Evolutionary conservation across 2,888 invertebrate species (phyloP).

Genomic region (Ophonus ardosiacus): DNA sequence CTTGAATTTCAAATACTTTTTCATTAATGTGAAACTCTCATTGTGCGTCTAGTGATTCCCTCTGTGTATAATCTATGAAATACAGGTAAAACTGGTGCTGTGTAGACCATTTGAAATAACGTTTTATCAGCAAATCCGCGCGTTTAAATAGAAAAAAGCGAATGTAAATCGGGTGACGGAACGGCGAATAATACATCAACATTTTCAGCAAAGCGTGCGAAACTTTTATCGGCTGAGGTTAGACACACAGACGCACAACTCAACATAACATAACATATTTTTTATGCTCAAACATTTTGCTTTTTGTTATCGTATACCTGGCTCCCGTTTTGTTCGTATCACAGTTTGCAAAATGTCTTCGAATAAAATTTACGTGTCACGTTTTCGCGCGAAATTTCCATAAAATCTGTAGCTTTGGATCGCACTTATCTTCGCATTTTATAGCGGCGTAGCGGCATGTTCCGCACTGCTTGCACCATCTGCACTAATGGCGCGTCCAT

Average conservation of each 20-base stretch:
- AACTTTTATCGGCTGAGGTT: slow-evolving; percentile 33
- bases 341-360: slow-evolving; percentile 43
- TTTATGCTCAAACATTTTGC: slow-evolving; percentile 43
- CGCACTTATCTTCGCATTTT: slow-evolving; percentile 61
- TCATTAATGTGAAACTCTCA: no score
- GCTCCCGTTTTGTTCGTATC: slow-evolving; percentile 43
- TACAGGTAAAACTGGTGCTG: not conserved
- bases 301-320: slow-evolving; percentile 45
- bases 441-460: slow-evolving; percentile 21
- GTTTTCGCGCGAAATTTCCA: slow-evolving; percentile 60
- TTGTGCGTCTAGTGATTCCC: no score
- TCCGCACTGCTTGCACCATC: slow-evolving; percentile 49
- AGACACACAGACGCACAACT: not conserved
- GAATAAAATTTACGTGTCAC: slow-evolving; percentile 61
- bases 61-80: not conserved
- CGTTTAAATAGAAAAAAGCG: slow-evolving; percentile 5
- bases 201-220: slow-evolving; percentile 4
- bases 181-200: slow-evolving; percentile 27
- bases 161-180: slow-evolving; percentile 2
- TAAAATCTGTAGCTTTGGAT: slow-evolving; percentile 62
- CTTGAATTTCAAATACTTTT: no score
- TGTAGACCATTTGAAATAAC: not conserved
- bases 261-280: slow-evolving; percentile 39
- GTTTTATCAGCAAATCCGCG: not conserved
- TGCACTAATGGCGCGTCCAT: slow-evolving; percentile 62